Percentiles rank a stretch among this genome's conserved stretches.
Conservation (phyloP, 2,113 vertebrate genomes). For the Alethe diademata region DNA sequence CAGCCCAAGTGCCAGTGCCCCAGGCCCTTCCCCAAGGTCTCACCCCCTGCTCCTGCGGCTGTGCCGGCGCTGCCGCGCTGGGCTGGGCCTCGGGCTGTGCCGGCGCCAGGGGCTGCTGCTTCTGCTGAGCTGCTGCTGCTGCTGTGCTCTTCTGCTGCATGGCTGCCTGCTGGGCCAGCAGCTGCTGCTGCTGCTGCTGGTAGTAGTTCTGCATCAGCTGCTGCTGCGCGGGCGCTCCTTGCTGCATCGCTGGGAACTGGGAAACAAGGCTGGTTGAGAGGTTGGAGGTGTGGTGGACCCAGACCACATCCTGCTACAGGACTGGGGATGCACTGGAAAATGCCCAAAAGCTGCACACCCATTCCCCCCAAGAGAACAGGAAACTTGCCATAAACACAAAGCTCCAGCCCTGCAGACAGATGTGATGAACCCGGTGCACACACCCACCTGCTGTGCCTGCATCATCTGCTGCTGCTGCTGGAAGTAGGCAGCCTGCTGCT, state of each 20-base stretch:
- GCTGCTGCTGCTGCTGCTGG: constrained; percentile 75
- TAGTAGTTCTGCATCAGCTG: constrained; percentile 80
- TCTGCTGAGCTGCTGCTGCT: constrained; percentile 39
- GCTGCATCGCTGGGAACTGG: constrained; percentile 76
- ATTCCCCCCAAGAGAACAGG: rapidly evolving
- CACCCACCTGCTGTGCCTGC: constrained; percentile 84
- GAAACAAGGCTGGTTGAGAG: constrained; percentile 11
- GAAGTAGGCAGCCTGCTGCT: constrained; percentile 14
- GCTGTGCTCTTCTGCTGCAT: constrained; percentile 69
- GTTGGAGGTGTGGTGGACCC: not conserved
- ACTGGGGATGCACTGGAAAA: not conserved
- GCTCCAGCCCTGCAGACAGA: not conserved
- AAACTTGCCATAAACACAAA: not conserved
- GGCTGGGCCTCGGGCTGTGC: constrained; percentile 44
- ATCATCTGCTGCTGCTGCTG: constrained; percentile 74
- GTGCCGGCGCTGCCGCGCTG: not conserved
- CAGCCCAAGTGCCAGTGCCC: not conserved
- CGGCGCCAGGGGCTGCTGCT: constrained; percentile 24
- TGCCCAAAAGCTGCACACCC: not conserved
- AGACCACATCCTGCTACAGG: not conserved
- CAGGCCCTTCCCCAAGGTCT: not conserved
- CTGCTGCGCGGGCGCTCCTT: constrained; percentile 65
- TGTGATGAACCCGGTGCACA: rapidly evolving
- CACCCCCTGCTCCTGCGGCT: constrained; percentile 68
- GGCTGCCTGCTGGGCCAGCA: constrained; percentile 73